Evolutionary conservation across 2,113 vertebrate genomes (phyloP).

Genomic region (Ctenomys sociabilis): DNA sequence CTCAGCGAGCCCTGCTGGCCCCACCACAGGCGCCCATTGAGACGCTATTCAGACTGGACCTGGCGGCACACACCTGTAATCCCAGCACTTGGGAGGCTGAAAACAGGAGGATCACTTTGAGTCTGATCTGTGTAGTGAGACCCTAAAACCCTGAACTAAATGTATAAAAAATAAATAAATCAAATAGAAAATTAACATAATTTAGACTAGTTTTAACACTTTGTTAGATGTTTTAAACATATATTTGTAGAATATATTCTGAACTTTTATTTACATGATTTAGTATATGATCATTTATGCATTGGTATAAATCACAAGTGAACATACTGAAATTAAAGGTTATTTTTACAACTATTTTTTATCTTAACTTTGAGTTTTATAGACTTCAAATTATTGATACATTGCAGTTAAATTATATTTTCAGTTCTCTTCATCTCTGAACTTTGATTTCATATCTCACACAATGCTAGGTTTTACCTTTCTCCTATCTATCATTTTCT

Average conservation of each 20-base stretch:
- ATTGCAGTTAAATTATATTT: constrained; percentile 47
- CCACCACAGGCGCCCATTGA: too few species aligned
- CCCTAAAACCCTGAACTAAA: too few species aligned
- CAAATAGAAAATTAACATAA: neutral
- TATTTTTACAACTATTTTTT: constrained; percentile 43
- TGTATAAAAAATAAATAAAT: too few species aligned
- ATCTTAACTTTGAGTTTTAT: constrained; percentile 59
- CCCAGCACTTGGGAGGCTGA: too few species aligned
- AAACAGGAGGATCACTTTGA: too few species aligned
- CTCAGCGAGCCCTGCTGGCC: too few species aligned
- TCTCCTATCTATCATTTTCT: constrained; percentile 65
- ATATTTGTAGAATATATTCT: constrained; percentile 24
- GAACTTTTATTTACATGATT: constrained; percentile 13
- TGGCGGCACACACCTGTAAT: too few species aligned
- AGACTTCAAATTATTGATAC: constrained; percentile 18
- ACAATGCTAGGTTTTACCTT: constrained; percentile 45
- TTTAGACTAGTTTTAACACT: neutral
- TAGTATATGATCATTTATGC: constrained; percentile 1
- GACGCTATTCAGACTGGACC: too few species aligned
- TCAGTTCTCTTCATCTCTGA: constrained; percentile 25
- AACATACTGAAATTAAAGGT: constrained; percentile 7
- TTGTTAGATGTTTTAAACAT: constrained; percentile 17
- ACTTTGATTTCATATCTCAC: constrained; percentile 41
- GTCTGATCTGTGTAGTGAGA: too few species aligned
- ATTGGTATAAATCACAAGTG: constrained; percentile 6